phyloP scores from a whole-genome alignment of 2,797 vertebrate species.

The Masticophis lateralis region DNA sequence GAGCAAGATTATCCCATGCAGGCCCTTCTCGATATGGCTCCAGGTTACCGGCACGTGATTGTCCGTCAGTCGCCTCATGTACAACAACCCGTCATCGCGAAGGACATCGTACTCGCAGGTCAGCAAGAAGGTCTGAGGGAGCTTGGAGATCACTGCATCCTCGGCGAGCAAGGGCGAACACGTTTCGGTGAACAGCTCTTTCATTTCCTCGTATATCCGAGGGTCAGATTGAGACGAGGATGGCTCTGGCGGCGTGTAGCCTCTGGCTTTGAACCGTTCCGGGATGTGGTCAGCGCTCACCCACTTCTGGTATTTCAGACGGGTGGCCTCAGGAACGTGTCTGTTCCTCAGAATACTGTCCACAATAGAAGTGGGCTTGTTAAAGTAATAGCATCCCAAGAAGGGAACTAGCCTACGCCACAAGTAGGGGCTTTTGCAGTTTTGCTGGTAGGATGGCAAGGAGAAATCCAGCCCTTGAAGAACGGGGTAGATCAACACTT shows the following conservation, averaged over 20 bases:
- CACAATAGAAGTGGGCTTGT: conserved; percentile 62
- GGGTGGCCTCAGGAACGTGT: conserved; percentile 71
- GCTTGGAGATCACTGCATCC: conserved; percentile 61
- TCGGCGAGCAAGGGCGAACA: conserved; percentile 74
- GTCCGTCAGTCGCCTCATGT: conserved; percentile 8
- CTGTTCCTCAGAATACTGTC: conserved; percentile 65
- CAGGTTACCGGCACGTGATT: background rate
- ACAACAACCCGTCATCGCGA: conserved; percentile 67
- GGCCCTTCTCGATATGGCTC: background rate
- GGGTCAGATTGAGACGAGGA: conserved; percentile 55
- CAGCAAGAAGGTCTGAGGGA: conserved; percentile 73
- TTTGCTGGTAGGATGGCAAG: conserved; percentile 81
- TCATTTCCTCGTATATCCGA: conserved; percentile 65
- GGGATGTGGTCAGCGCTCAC: conserved; percentile 73
- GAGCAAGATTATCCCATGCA: rapidly evolving
- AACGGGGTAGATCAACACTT: conserved; percentile 77
- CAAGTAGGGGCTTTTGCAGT: conserved; percentile 74
- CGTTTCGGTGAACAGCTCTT: conserved; percentile 46
- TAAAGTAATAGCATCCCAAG: conserved; percentile 70
- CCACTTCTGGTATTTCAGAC: conserved; percentile 70
- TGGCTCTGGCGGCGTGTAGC: conserved; percentile 17
- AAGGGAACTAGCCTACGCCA: conserved; percentile 59
- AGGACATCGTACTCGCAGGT: conserved; percentile 81
- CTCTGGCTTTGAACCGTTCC: conserved; percentile 61
- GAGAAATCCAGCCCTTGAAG: conserved; percentile 79